Evolutionary conservation across 2,888 invertebrate species (phyloP).

Genomic region (Rhaphigaster nebulosa): DNA sequence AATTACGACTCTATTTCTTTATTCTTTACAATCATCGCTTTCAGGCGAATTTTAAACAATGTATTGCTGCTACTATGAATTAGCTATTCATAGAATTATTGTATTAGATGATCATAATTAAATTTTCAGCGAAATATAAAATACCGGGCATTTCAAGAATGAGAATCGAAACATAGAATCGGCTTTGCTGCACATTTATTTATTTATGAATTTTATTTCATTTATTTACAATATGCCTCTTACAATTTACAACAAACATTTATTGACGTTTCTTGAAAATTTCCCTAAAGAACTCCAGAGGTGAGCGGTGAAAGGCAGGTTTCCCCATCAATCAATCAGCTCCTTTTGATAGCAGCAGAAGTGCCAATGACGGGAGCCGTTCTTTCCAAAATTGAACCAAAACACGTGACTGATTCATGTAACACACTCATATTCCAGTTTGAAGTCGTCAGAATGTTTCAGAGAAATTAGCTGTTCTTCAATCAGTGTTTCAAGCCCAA

Average conservation of each 20-base stretch:
- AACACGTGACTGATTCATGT: background rate
- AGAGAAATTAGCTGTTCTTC: background rate
- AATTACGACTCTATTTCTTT: too few relatives aligned
- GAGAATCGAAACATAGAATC: too few relatives aligned
- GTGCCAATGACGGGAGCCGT: background rate
- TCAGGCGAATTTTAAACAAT: too few relatives aligned
- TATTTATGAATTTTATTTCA: too few relatives aligned
- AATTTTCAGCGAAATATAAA: too few relatives aligned
- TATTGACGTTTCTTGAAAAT: background rate
- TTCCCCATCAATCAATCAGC: background rate
- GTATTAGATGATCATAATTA: too few relatives aligned
- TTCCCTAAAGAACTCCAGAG: too few relatives aligned
- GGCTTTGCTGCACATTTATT: too few relatives aligned
- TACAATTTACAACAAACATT: background rate
- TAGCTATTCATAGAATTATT: too few relatives aligned
- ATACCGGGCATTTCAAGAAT: too few relatives aligned
- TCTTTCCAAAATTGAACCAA: slow-evolving; percentile 5
- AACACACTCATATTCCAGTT: background rate
- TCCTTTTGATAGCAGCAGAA: background rate
- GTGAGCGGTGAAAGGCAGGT: background rate
- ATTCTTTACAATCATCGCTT: too few relatives aligned
- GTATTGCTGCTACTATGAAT: too few relatives aligned
- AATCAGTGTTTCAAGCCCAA: background rate
- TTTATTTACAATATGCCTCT: background rate
- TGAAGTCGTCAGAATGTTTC: background rate